These are phyloP conservation scores for Periplaneta americana DNA, from an alignment of 1,140 invertebrate species.

Conservation along the genomic window DNA sequence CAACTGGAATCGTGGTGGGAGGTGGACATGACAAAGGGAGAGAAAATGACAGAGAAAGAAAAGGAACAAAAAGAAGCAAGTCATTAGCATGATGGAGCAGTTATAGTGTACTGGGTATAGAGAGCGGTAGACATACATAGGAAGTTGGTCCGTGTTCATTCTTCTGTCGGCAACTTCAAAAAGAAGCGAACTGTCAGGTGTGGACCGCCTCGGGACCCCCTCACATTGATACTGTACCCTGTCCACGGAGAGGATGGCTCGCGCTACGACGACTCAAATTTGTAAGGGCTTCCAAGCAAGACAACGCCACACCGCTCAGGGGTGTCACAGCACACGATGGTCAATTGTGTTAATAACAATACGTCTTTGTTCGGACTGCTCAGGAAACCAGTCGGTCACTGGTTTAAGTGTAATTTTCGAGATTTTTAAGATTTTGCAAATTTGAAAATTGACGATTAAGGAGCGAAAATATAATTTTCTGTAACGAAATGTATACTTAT, in stretches of 20 bases:
- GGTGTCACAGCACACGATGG: too few species aligned
- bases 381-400: too few species aligned
- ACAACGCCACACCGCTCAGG: background rate
- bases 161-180: background rate
- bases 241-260: background rate
- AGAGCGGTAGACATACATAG: background rate
- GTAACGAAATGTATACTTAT: too few species aligned
- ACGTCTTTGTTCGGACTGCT: too few species aligned
- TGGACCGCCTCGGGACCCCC: background rate
- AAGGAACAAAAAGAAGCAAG: background rate
- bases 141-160: background rate
- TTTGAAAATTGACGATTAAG: too few species aligned
- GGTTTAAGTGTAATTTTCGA: too few species aligned
- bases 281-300: background rate
- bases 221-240: background rate
- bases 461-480: too few species aligned
- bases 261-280: background rate
- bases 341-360: too few species aligned
- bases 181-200: background rate
- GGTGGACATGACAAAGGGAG: background rate
- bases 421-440: too few species aligned
- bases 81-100: background rate
- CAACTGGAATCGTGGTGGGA: background rate
- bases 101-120: too few species aligned
- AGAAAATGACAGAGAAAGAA: background rate